Evolutionary conservation across 2,797 vertebrate species (phyloP), one percentile per base, ranked within the genome.

Genomic region (Kryptolebias ocellatus): DNA sequence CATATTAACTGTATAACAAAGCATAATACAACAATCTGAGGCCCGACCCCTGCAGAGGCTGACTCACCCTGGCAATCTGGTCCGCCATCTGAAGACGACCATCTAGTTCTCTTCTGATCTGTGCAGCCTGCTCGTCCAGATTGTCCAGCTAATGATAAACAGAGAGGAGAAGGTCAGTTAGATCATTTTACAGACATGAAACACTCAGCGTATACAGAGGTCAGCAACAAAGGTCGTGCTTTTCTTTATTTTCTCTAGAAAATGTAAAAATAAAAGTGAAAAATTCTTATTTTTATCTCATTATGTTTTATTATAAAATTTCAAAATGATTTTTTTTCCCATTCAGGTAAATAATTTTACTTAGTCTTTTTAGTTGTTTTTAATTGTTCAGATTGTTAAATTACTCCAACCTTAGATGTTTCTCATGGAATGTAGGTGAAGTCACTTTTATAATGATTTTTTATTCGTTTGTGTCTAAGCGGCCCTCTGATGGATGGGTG

Each of bases 51-150:
- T 14, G 4, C 72, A 66, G 78, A 59, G 72, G 73, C 76, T 83
- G 84, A 89, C 93, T 97, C 94, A 99, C 98, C 95, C 97, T 95
- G 74, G 98, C 98, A 89, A 99, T 99, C 91, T 99, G 98, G 91
- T 99, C 98, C 10, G 98, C 98, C 98, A 99, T 99, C 90, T 99
- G 98, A 83, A 99, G 96, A 87, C 98, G 97, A 44, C 98, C 98
- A 55, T 99, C 98, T 81, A 99, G 89, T 79, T 99, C 98, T 0
- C 98, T 93, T 87, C 98, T 94, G 93, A 99, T 99, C 92, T 99
- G 98, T 4, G 98, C 98, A 14, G 98, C 98, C 89, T 99, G 98
- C 81, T 99, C 98, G 29, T 99, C 98, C 67, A 97, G 95, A 89
- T 99, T 99, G 92, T 99, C 98, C 94, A 99, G 90, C 98, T 99